Conservation (phyloP, 53 echinoderm and acorn worm species). For the Mesocentrotus franciscanus region DNA sequence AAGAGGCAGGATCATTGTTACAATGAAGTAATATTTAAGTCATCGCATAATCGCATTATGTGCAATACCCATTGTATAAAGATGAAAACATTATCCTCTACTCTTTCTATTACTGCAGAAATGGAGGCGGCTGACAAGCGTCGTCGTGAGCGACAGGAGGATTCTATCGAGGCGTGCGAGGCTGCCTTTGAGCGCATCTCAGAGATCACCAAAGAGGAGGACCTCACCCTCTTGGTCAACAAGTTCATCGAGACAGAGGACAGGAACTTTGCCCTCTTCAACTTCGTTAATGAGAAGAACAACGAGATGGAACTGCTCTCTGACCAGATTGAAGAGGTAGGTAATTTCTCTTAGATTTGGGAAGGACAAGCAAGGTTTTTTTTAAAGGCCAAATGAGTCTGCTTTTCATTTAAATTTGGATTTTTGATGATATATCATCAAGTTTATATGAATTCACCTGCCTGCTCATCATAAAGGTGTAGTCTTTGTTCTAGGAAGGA, state of each 20-base stretch:
- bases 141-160: slow-evolving; percentile 97
- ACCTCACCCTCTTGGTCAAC: slow-evolving; percentile 89
- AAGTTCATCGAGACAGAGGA: slow-evolving; percentile 98
- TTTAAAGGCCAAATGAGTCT: too few relatives aligned
- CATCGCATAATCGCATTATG: too few relatives aligned
- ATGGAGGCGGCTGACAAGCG: slow-evolving; percentile 94
- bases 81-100: neutral
- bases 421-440: neutral
- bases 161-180: slow-evolving; percentile 99
- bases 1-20: too few relatives aligned
- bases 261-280: slow-evolving; percentile 99
- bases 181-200: slow-evolving; percentile 94
- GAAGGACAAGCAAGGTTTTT: neutral
- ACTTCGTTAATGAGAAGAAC: slow-evolving; percentile 99
- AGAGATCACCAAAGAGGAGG: slow-evolving; percentile 93
- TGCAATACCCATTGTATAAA: too few relatives aligned
- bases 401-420: neutral
- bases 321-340: slow-evolving; percentile 96
- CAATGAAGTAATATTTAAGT: too few relatives aligned
- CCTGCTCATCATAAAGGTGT: too few relatives aligned
- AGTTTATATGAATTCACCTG: too few relatives aligned
- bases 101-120: slow-evolving; percentile 68
- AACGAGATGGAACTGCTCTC: slow-evolving; percentile 94
- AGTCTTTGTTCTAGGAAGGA: too few relatives aligned
- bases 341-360: neutral